A percentile compares a stretch with the other conserved stretches of the same genome.
Conservation (phyloP, 1,140 invertebrate genomes). For the Eriosoma lanigerum region DNA sequence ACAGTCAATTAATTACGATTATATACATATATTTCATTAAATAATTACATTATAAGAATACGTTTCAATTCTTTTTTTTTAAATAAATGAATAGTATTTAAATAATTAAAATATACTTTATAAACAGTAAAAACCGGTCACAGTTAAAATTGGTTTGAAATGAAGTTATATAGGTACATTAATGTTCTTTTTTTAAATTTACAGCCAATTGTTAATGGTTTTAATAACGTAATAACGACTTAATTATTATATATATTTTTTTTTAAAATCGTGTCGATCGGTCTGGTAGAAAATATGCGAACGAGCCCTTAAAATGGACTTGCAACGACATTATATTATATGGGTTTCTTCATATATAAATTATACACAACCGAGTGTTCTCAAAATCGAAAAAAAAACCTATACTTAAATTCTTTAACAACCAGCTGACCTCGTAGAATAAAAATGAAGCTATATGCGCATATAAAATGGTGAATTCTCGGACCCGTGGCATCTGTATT, state of each 20-base stretch:
- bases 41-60: no score
- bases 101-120: no score
- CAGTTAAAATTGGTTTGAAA: slow-evolving; percentile 21
- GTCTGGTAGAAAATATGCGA: slow-evolving; percentile 5
- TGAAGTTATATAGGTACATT: neutral
- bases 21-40: no score
- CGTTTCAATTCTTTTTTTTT: neutral
- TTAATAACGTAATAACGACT: neutral
- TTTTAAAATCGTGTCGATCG: neutral
- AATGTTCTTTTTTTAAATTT: neutral
- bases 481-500: neutral
- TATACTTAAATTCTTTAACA: slow-evolving; percentile 26
- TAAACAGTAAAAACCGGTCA: neutral
- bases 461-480: slow-evolving; percentile 35
- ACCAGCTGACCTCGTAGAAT: slow-evolving; percentile 43
- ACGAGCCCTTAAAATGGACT: neutral
- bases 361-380: neutral
- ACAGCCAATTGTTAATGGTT: neutral
- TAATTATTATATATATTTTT: slow-evolving; percentile 32
- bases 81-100: no score
- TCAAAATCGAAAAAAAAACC: slow-evolving; percentile 6
- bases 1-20: no score
- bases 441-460: neutral
- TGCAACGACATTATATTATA: neutral
- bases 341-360: neutral